Conservation (phyloP, 2,888 invertebrate genomes). For the Danaus chrysippus region DNA sequence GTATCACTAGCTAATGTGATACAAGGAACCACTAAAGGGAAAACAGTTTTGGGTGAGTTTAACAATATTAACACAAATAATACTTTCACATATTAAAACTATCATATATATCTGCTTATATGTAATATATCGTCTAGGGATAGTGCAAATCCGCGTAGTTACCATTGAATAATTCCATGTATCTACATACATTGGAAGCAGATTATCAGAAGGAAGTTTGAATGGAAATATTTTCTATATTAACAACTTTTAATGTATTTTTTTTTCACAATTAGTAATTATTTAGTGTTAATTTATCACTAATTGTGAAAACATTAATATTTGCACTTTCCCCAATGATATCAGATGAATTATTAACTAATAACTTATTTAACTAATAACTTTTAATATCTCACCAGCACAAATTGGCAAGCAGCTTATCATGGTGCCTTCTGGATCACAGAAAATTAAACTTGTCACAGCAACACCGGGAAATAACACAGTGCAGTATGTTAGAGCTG, state of each 20-base stretch:
- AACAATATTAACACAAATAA: constrained; percentile 2
- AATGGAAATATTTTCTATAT: too few relatives aligned
- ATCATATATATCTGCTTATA: too few relatives aligned
- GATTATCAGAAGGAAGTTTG: too few relatives aligned
- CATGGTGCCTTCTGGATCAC: constrained; percentile 55
- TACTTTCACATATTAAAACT: neutral
- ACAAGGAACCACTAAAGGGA: constrained; percentile 45
- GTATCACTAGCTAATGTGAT: constrained; percentile 46
- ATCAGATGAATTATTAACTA: neutral
- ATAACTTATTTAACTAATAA: neutral
- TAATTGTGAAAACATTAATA: too few relatives aligned
- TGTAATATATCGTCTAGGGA: too few relatives aligned
- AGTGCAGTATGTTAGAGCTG: constrained; percentile 51
- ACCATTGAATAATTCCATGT: too few relatives aligned
- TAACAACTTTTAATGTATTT: too few relatives aligned
- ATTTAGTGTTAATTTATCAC: too few relatives aligned
- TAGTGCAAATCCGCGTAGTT: too few relatives aligned
- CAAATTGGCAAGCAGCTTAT: constrained; percentile 67
- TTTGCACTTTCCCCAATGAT: too few relatives aligned
- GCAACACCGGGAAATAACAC: constrained; percentile 34
- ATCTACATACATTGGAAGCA: too few relatives aligned
- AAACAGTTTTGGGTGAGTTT: constrained; percentile 53
- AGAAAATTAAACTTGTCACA: constrained; percentile 61
- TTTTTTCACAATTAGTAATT: too few relatives aligned
- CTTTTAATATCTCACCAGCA: constrained; percentile 41